Conservation (phyloP, 2,113 vertebrate genomes). For the Sceloporus undulatus region DNA sequence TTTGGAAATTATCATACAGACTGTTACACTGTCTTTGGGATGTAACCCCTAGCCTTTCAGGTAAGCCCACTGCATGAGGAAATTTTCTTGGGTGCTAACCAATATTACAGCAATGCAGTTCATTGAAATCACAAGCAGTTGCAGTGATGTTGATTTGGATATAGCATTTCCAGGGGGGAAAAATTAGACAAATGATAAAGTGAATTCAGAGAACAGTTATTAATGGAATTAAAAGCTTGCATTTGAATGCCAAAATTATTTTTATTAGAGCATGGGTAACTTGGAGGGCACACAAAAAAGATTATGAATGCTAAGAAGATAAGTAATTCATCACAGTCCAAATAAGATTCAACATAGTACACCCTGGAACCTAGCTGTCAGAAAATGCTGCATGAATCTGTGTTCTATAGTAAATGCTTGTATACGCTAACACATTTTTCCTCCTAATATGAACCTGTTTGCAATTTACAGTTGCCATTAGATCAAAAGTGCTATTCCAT, state of each 20-base stretch:
- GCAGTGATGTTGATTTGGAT: not conserved
- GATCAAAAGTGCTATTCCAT: not conserved
- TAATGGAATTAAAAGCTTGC: conserved; percentile 11
- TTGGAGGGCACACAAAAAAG: not conserved
- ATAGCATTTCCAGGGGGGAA: conserved; percentile 3
- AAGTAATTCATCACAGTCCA: not conserved
- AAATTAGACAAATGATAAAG: not conserved
- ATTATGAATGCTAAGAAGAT: not conserved
- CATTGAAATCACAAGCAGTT: not conserved
- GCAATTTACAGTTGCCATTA: not conserved
- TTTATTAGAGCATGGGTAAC: not conserved
- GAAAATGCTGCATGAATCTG: not conserved
- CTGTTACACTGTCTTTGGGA: not conserved
- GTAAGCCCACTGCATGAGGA: not conserved
- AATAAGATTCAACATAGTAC: not conserved
- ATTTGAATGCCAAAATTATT: not conserved
- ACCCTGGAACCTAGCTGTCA: not conserved
- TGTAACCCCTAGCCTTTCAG: not conserved
- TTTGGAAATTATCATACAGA: not conserved
- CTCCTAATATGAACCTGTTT: too few relatives aligned
- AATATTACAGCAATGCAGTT: not conserved
- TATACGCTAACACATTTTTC: not conserved
- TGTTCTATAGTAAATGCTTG: not conserved
- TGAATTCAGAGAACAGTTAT: not conserved
- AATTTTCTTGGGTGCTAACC: conserved; percentile 4